A percentile compares a stretch with the other conserved stretches of the same genome.
phyloP scores from a whole-genome alignment of 2,113 vertebrate genomes.

The Mus pahari region DNA sequence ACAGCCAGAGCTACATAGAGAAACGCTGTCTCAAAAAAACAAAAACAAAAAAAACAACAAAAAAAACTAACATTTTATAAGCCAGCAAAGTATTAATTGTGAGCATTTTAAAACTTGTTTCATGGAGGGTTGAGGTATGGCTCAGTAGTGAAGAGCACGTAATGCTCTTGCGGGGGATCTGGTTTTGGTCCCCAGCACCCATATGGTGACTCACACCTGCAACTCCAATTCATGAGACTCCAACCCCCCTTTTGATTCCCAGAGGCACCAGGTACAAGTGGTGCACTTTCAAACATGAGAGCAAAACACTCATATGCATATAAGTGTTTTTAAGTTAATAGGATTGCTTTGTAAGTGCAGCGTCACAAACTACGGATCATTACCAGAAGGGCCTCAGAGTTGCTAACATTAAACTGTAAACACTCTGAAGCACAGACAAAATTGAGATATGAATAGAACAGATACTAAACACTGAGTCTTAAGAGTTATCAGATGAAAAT shows the following conservation, averaged over 20 bases:
- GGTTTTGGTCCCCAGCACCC: background rate
- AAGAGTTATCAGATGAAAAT: conserved; percentile 35
- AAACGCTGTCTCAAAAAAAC: too few relatives aligned
- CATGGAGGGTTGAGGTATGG: background rate
- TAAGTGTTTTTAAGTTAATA: too few relatives aligned
- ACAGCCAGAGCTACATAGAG: too few relatives aligned
- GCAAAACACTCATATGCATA: background rate
- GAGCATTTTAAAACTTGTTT: background rate
- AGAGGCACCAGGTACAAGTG: background rate
- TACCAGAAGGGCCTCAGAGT: background rate
- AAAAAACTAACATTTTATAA: conserved; percentile 34
- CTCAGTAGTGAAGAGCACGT: background rate
- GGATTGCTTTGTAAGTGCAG: background rate
- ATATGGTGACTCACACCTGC: background rate
- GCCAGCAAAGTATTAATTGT: background rate
- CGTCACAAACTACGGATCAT: background rate
- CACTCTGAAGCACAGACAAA: conserved; percentile 17
- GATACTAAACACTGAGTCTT: background rate
- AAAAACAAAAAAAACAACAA: too few relatives aligned
- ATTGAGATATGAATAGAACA: conserved; percentile 23
- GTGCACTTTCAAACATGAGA: background rate
- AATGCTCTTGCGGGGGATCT: background rate
- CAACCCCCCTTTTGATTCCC: background rate
- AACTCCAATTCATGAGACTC: background rate
- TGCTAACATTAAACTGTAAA: conserved; percentile 19